These are phyloP conservation scores for Leptobrachium ailaonicum DNA, from an alignment of 2,113 vertebrate genomes.

Conservation along the genomic window DNA sequence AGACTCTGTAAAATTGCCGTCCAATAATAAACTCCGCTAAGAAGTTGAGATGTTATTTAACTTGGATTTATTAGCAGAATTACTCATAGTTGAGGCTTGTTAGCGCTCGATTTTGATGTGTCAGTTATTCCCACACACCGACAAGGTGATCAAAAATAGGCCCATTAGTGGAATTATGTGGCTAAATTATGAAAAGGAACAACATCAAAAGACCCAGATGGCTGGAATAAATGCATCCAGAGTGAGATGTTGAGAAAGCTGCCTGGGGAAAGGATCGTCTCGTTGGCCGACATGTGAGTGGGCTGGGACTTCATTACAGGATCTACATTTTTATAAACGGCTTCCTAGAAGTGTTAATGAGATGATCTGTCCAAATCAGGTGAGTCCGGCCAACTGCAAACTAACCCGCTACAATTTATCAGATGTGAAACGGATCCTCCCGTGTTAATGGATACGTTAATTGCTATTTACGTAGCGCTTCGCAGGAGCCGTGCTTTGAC, in stretches of 20 bases:
- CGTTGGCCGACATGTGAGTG: background rate
- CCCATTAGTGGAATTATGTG: slow-evolving; percentile 19
- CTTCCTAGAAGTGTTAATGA: slow-evolving; percentile 32
- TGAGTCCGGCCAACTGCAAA: slow-evolving; percentile 13
- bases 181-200: slow-evolving; percentile 1
- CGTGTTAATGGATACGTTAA: slow-evolving; percentile 18
- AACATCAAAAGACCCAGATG: slow-evolving; percentile 37
- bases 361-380: slow-evolving; percentile 25
- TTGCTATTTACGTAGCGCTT: background rate
- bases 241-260: slow-evolving; percentile 16
- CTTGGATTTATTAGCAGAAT: background rate
- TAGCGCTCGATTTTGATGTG: slow-evolving; percentile 8
- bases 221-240: slow-evolving; percentile 19
- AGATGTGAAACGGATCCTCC: background rate
- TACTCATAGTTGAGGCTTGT: background rate
- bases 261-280: background rate
- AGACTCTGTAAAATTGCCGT: too few relatives aligned
- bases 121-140: background rate
- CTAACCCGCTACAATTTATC: background rate
- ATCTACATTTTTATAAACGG: background rate
- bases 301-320: background rate
- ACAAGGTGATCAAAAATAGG: slow-evolving; percentile 31
- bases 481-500: background rate
- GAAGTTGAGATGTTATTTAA: background rate
- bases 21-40: background rate